Percentiles rank a stretch among this genome's conserved stretches.
These are phyloP conservation scores for Chrysopa pallens DNA, from an alignment of 1,140 invertebrate species.

Conservation along the genomic window DNA sequence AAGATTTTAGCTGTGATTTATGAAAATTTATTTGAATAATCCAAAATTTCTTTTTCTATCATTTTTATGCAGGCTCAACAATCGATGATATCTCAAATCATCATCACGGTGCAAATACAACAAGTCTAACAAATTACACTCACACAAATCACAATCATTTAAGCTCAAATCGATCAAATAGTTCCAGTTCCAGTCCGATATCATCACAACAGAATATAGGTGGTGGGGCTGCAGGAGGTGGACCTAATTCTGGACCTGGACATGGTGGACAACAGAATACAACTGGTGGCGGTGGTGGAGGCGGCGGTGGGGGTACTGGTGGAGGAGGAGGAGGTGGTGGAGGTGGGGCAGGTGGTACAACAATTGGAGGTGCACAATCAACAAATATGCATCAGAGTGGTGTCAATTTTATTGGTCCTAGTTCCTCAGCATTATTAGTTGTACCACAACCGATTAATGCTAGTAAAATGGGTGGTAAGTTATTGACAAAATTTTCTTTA, in stretches of 20 bases:
- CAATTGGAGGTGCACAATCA: no score
- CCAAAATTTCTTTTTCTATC: no score
- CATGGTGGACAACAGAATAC: not conserved
- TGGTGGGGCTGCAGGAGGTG: not conserved
- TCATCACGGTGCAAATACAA: not conserved
- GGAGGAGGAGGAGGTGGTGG: not conserved
- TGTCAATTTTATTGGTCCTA: conserved; percentile 14
- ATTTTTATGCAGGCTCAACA: not conserved
- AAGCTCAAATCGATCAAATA: not conserved
- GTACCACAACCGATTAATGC: conserved; percentile 84
- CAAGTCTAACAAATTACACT: not conserved
- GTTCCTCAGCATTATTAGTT: conserved; percentile 48
- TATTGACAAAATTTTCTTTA: no score
- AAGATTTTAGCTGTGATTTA: no score
- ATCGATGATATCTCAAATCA: not conserved
- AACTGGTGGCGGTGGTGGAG: not conserved
- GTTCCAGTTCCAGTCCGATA: not conserved
- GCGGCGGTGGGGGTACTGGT: not conserved
- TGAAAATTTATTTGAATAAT: no score
- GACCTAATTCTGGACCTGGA: not conserved
- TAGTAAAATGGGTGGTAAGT: conserved; percentile 32
- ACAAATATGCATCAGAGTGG: not conserved
- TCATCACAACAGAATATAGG: not conserved
- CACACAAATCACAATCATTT: not conserved
- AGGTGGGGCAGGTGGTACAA: not conserved